Conservation (phyloP, 2,888 invertebrate genomes). For the Eupithecia vulgata region DNA sequence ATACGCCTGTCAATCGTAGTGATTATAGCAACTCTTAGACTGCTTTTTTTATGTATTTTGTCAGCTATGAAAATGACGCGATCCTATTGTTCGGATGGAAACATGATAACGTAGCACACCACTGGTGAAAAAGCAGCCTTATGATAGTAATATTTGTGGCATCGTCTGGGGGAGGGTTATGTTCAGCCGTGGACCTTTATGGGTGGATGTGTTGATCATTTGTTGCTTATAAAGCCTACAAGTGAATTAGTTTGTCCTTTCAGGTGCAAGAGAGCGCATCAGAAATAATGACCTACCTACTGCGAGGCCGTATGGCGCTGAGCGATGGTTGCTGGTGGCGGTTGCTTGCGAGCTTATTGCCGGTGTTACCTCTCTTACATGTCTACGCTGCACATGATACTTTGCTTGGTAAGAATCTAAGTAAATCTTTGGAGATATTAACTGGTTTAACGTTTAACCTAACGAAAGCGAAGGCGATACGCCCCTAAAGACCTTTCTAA, state of each 20-base stretch:
- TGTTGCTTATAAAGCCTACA: background rate
- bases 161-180: background rate
- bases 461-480: no score
- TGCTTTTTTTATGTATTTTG: no score
- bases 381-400: constrained; percentile 82
- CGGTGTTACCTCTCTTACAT: constrained; percentile 85
- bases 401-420: constrained; percentile 60
- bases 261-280: constrained; percentile 84
- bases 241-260: constrained; percentile 40
- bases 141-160: background rate
- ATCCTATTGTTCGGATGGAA: no score
- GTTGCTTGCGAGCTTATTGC: constrained; percentile 83
- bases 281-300: constrained; percentile 85
- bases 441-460: background rate
- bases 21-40: background rate
- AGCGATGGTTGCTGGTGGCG: constrained; percentile 86
- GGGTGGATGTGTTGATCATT: background rate
- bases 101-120: no score
- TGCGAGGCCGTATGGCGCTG: constrained; percentile 86
- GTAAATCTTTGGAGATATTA: background rate
- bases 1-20: no score
- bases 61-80: no score
- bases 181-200: background rate
- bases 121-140: no score
- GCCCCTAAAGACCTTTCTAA: no score